Evolutionary conservation across 1,140 invertebrate species (phyloP), one percentile per base, ranked within the genome.

Genomic region (Leptopilina boulardi): DNA sequence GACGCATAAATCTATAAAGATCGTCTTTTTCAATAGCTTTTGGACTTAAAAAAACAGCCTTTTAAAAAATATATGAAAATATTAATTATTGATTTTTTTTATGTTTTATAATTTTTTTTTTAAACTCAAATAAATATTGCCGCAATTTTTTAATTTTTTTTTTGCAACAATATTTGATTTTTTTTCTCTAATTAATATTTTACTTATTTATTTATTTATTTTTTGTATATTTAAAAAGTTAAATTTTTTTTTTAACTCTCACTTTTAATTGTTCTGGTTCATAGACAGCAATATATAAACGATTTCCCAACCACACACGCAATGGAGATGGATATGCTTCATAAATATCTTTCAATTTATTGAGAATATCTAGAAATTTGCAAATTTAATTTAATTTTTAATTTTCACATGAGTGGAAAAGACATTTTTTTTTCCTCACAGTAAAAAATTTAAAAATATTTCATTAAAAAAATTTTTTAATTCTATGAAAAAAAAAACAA

Each of bases 1-100:
- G 92, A 80, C 93, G 90, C 0, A 96, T 87, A 84, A 94, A 94
- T 72, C 92, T 90, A 83, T 97, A 97, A n/a, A 95, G 92, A 6
- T 88, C 87, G 41, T 94, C 92, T 85, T 97, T 97, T 74, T 94
- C 92, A 21, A 96, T 91, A 75, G 94, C 91, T 83, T 93, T 93
- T 26, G 89, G 91, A 78, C 93, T 94, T 19, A 91, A 91, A 21
- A 96, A 87, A 47, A 96, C 85, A 71, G 87, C 89, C 92, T 94
- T 41, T 38, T n/a, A n/a, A n/a, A 66, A 66, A 5, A 30, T 34
- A 26, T 59, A 19, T 15, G 34, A 38, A 59, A 51, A 72, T 3
- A 47, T 41, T 18, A 30, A 11, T 54, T 15, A 23, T 54, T 21
- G 18, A 77, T 38, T 15, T 10, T 51, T 30, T 56, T 72, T 23